These are phyloP conservation scores for Delphinus delphis DNA, from an alignment of 2,113 vertebrate genomes.

Conservation along the genomic window DNA sequence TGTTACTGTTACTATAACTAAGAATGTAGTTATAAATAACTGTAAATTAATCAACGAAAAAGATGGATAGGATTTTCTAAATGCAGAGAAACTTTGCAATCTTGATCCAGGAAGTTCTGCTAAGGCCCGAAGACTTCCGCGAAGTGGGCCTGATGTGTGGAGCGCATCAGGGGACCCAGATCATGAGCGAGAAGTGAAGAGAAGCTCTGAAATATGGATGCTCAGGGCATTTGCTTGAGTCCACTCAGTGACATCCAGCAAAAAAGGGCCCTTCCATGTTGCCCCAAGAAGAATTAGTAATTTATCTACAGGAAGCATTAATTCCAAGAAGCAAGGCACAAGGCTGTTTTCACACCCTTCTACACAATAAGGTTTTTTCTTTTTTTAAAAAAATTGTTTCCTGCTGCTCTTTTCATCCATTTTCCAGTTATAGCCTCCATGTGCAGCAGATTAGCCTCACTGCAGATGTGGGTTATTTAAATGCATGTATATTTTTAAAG, in stretches of 20 bases:
- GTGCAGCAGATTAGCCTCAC: background rate
- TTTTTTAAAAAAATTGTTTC: background rate
- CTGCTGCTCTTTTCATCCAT: background rate
- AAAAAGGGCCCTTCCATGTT: background rate
- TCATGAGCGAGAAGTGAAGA: background rate
- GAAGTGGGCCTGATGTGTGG: background rate
- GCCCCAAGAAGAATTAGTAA: background rate
- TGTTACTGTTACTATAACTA: background rate
- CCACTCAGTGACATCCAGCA: background rate
- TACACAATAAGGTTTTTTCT: background rate
- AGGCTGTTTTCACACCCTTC: background rate
- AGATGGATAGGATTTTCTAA: background rate
- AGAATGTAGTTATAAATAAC: background rate
- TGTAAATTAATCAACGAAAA: background rate
- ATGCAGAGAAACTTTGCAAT: background rate
- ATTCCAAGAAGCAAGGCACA: constrained; percentile 28
- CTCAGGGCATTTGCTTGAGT: background rate
- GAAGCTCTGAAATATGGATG: accelerated
- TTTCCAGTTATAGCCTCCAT: background rate
- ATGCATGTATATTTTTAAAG: background rate
- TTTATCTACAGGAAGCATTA: background rate
- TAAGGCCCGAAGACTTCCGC: background rate
- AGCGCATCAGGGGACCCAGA: background rate
- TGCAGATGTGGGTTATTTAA: background rate
- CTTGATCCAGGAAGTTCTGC: background rate